Base-by-base conservation (phyloP, 2,797 vertebrate genomes). In the Nannoperca australis region DNA sequence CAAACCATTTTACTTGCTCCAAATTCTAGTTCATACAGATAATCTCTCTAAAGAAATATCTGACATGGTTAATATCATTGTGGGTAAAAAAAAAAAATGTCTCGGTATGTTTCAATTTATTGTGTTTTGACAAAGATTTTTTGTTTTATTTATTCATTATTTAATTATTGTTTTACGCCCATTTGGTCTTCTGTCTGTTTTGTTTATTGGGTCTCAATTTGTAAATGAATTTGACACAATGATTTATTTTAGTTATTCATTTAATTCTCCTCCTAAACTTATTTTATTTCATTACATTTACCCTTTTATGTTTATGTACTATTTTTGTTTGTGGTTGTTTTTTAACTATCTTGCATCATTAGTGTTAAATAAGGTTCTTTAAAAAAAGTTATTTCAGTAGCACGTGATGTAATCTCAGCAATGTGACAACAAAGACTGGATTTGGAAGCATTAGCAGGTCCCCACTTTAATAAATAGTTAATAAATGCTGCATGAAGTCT, bases 381-480 rank as follows among this genome's bases (percentile, higher is more conserved):
- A n/a, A 14, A 49, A 50, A 14, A 34, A n/a, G 36, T 2, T 2
- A 47, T 14, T 36, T 73, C 59, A 55, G 20, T 34, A 12, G 7
- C n/a, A 55, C 59, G 24, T 53, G 51, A 80, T 64, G 53, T 49
- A 51, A 80, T 75, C 27, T 34, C 45, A 71, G 49, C 22, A 44
- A 42, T 55, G 45, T 73, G 55, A 81, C 50, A 69, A 34, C 13
- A 63, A 38, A 66, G 45, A 56, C 47, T 61, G 53, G 56, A 78
- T 82, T 87, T 45, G 30, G 66, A 72, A 30, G 63, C 11, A 69
- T 76, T 49, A 79, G 59, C 38, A 38, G 1, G 0, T 55, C 4
- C 12, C 45, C 62, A 22, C 34, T 58, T 71, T 79, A 76, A 70
- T 62, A 30, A 74, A 79, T 15, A 40, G 12, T 44, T 67, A 47